Evolutionary conservation across 1,140 invertebrate genomes (phyloP), one percentile per base, ranked within the genome.

Genomic region (Dysdera silvatica): DNA sequence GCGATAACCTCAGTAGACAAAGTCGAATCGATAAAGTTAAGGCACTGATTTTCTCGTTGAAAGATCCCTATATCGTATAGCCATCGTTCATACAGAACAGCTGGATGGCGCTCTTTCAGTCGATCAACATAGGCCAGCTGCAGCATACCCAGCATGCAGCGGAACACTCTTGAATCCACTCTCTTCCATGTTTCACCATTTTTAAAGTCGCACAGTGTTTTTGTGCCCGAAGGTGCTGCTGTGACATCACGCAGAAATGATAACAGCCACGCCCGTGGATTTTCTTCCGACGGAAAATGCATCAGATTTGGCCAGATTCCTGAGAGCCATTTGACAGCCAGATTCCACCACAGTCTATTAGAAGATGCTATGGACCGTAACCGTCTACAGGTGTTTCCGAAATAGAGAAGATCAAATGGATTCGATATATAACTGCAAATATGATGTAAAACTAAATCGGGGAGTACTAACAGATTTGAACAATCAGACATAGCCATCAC

Each of bases 31-130:
- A 29, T 18, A 55, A 48, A 55, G 28, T 65, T 40, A 24, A 60
- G 23, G 2, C 3, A 12, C n/a, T 51, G 24, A 41, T 40, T 35
- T 16, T 31, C 32, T 24, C 63, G 35, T 24, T 24, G 24, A 33
- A 48, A 65, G 6, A 65, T 0, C 24, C 63, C 63, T n/a, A 65
- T 54, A 41, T 65, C 63, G 26, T 60, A 65, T 3, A 65, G 18
- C 56, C 57, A 65, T 7, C 52, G 31, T 31, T 57, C 45, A 29
- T 37, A 60, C 7, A 65, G 23, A 1, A 65, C 43, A 26, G 57
- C 51, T 12, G 63, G 63, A 23, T 60, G 40, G 14, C 55, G 47
- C 12, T 49, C 24, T 40, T 59, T 48, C 5, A 54, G 49, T 26
- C 16, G 43, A 48, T 48, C 47, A 23, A 24, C 29, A 40, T 65